Percentiles rank a stretch among this genome's conserved stretches.
Evolutionary conservation across 2,113 vertebrate species (phyloP).

Genomic region (Ameiurus melas): DNA sequence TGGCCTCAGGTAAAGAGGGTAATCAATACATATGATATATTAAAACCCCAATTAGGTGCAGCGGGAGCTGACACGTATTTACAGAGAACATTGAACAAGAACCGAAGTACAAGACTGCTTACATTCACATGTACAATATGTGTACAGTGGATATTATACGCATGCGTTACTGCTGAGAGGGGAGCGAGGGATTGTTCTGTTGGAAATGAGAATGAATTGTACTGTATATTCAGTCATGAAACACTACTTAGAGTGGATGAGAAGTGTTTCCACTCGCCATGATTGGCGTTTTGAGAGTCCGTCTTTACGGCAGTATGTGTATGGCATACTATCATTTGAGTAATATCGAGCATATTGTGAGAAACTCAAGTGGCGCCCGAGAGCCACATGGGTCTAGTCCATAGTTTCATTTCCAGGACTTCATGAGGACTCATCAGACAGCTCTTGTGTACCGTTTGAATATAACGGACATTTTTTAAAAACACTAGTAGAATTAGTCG

Average conservation of each 20-base stretch:
- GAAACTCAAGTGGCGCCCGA: not conserved
- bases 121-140: not conserved
- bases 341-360: not conserved
- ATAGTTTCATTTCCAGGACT: not conserved
- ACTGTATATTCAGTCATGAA: not conserved
- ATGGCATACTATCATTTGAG: not conserved
- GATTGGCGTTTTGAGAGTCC: not conserved
- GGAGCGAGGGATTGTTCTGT: not conserved
- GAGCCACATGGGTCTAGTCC: not conserved
- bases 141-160: not conserved
- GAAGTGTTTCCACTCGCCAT: not conserved
- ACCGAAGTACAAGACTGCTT: not conserved
- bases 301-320: not conserved
- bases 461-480: not conserved
- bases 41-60: slow-evolving; percentile 30
- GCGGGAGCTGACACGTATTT: not conserved
- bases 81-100: not conserved
- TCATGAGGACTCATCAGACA: not conserved
- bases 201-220: not conserved
- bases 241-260: not conserved
- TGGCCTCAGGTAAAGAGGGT: slow-evolving; percentile 20
- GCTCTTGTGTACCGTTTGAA: not conserved
- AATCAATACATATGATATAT: slow-evolving; percentile 27
- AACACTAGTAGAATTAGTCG: not conserved
- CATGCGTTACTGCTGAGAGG: not conserved